A percentile compares a stretch with the other conserved stretches of the same genome.
Conservation (phyloP, 1,140 invertebrate genomes). For the Orchesella cincta region DNA sequence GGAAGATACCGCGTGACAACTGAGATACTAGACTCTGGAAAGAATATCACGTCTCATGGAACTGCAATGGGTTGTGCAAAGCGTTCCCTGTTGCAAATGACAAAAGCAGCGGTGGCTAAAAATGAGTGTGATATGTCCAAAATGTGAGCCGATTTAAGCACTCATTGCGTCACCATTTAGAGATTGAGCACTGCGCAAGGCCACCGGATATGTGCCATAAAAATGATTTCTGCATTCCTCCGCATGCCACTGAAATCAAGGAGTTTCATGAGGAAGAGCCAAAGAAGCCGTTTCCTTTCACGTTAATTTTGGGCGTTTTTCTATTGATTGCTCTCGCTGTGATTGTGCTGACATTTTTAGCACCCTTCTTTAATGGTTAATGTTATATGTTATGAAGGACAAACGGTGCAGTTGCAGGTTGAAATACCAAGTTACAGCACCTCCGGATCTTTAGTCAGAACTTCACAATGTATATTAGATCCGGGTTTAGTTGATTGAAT, state of each 20-base stretch:
- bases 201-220: conserved; percentile 37
- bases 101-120: not conserved
- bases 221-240: conserved; percentile 36
- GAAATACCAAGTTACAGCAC: no score
- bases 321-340: not conserved
- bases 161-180: conserved; percentile 36
- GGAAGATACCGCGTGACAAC: conserved; percentile 34
- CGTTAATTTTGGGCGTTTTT: not conserved
- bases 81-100: conserved; percentile 21
- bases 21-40: conserved; percentile 16
- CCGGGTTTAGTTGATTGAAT: no score
- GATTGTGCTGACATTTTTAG: conserved; percentile 11
- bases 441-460: no score
- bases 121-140: conserved; percentile 29
- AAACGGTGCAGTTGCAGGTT: not conserved
- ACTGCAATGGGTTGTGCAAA: conserved; percentile 40
- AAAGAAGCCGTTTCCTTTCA: not conserved
- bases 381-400: not conserved
- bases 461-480: no score
- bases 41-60: conserved; percentile 37
- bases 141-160: conserved; percentile 5
- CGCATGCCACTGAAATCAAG: conserved; percentile 35
- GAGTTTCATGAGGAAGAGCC: conserved; percentile 26
- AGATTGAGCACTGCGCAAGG: conserved; percentile 40
- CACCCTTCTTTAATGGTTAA: conserved; percentile 18